These are phyloP conservation scores for Andricus grossulariae DNA, from an alignment of 1,140 invertebrate genomes.

Conservation along the genomic window DNA sequence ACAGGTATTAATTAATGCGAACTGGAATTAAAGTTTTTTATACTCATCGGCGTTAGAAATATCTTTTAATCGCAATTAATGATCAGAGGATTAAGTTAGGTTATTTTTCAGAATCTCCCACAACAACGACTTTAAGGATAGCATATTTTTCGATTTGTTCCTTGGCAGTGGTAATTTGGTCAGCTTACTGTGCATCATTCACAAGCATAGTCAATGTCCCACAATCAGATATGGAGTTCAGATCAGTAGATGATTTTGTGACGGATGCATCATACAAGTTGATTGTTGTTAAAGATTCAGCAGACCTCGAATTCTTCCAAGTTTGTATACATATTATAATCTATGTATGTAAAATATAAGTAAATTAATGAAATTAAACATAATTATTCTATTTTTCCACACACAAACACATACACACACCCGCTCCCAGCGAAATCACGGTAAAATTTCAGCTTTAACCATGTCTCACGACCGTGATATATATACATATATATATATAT, in stretches of 20 bases:
- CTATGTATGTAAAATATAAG: background rate
- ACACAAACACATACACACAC: too few relatives aligned
- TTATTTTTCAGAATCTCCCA: background rate
- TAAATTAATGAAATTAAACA: background rate
- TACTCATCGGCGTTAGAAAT: background rate
- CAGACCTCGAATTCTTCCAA: background rate
- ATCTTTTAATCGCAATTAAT: too few relatives aligned
- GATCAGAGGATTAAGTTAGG: too few relatives aligned
- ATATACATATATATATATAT: too few relatives aligned
- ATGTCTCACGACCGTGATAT: too few relatives aligned
- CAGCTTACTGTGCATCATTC: background rate
- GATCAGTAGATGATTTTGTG: background rate
- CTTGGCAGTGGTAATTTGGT: background rate
- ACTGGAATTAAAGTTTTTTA: background rate
- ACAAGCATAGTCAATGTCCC: background rate
- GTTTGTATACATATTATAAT: background rate
- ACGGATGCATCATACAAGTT: background rate
- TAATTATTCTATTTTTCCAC: background rate
- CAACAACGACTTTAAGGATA: background rate
- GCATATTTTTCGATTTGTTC: constrained; percentile 8
- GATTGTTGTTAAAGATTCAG: background rate
- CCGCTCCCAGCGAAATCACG: too few relatives aligned
- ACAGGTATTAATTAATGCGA: background rate
- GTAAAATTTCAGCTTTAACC: too few relatives aligned
- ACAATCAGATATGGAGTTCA: background rate